Base-by-base conservation (phyloP, 2,113 vertebrate genomes). In the Tetraodon nigroviridis region DNA sequence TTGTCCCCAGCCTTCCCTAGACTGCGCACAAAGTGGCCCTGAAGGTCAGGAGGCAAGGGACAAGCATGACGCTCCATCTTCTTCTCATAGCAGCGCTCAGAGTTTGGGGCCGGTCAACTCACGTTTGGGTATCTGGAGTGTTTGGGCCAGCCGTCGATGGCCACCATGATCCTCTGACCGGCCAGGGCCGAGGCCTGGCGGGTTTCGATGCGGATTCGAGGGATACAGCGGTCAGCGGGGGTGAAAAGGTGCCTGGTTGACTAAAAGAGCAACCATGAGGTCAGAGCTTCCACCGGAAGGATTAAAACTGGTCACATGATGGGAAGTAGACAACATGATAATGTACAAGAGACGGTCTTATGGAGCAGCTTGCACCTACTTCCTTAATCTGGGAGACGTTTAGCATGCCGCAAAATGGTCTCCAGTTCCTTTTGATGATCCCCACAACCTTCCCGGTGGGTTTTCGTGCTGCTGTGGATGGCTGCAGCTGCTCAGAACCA, bases 1-100 rank as follows among this genome's bases (percentile, higher is more conserved):
- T 97, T 99, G 42, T 98, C 94, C 18, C 97, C 97, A 7, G 92
- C 93, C 1, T 63, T 74, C 21, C 97, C 97, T 69, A 99, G 85
- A 69, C 87, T 97, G 76, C 90, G 96, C 27, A 99, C 96, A 89
- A 98, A 99, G 82, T 99, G 97, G 67, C 96, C 96, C 97, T 99
- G 69, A 50, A 21, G 49, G 42, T 46, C 13, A 53, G 11, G 20
- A 2, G 32, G 13, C 27, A 10, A 17, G 32, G 8, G 4, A 37
- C 32, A 37, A 11, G 32, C 32, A 12, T 12, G 32, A 12, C 4
- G 1, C 32, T 37, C 32, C 10, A 2, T 37, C 11, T 37, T 37
- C 32, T 12, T 10, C 32, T 37, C 32, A 8, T 2, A 37, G 8
- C 32, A 37, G 24, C 24, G 5, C 1, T 27, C 24, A 27, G 7